Base-by-base conservation (phyloP, 2,888 invertebrate genomes). In the Heliconius ismenius region DNA sequence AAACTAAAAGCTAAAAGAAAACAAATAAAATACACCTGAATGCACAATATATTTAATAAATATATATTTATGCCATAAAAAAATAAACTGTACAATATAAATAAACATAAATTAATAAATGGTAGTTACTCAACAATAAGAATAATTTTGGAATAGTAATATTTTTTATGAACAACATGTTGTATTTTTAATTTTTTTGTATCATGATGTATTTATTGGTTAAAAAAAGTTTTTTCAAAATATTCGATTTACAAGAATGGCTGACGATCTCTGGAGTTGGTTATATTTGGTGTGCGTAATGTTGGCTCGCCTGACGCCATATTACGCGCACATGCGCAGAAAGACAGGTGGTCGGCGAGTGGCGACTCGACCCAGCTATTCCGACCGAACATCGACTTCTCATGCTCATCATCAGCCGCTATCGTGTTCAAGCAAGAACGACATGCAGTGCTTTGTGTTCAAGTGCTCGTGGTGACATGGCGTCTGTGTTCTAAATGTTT, bases 321-420 rank as follows among this genome's bases (percentile, higher is more conserved):
- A 89, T 89, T 91, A 93, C 92, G 91, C 94, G 94, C 92, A 93
- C 94, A 94, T 94, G 94, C 94, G 94, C 94, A 94, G 92, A 94
- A 92, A 92, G 94, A 92, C 94, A 94, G 94, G 94, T 94, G 94
- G 94, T 94, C 93, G 93, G 87, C 92, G 91, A 91, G 90, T 92
- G 93, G 87, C 92, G 91, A 91, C 90, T 92, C 93, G 92, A 90
- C 88, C 91, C 93, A 91, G 92, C 92, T 92, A 91, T 91, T 88
- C 87, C 91, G 90, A 87, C 88, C 90, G 91, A 93, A 91, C 94
- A 93, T 94, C 93, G 94, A 93, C 94, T 94, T 92, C 94, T 94
- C 91, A 88, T 92, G 91, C 93, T 94, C 94, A 94, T 94, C 94
- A 94, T 94, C 94, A 94, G 94, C 92, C 93, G 91, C 92, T 92